Percentiles rank a stretch among this genome's conserved stretches.
Conservation (phyloP, 23 tunicate species). For the Botrylloides violaceus region DNA sequence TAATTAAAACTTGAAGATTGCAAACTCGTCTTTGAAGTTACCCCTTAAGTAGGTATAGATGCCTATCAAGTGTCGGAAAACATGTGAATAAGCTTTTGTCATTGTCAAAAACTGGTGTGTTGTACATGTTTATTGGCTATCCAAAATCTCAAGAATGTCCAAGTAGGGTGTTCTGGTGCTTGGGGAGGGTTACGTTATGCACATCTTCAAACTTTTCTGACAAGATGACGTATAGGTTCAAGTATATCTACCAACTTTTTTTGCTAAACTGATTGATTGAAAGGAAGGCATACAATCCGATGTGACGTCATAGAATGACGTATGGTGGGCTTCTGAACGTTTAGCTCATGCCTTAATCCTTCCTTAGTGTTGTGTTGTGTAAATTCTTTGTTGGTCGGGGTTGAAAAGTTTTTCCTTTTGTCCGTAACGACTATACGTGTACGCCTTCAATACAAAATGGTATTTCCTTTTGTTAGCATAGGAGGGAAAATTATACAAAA, state of each 20-base stretch:
- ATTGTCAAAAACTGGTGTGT: not conserved
- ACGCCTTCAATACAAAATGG: not conserved
- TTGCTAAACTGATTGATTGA: no score
- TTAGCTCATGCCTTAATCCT: not conserved
- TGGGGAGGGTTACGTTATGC: not conserved
- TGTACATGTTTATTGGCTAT: not conserved
- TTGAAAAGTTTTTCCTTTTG: not conserved
- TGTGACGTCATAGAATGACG: no score
- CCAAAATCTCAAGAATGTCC: not conserved
- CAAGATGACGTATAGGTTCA: not conserved
- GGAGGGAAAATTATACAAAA: not conserved
- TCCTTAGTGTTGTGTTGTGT: no score
- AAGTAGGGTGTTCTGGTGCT: not conserved
- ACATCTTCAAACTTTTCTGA: not conserved
- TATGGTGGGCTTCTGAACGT: no score
- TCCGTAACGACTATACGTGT: not conserved
- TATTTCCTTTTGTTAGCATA: not conserved
- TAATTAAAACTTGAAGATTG: not conserved
- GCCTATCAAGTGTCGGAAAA: not conserved
- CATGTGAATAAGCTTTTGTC: not conserved
- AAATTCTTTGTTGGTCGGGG: no score
- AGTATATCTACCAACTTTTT: no score
- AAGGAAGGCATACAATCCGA: no score
- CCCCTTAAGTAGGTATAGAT: not conserved
- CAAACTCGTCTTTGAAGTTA: not conserved